These are phyloP conservation scores for Chaetodon auriga DNA, from an alignment of 2,113 vertebrate genomes.

Conservation along the genomic window DNA sequence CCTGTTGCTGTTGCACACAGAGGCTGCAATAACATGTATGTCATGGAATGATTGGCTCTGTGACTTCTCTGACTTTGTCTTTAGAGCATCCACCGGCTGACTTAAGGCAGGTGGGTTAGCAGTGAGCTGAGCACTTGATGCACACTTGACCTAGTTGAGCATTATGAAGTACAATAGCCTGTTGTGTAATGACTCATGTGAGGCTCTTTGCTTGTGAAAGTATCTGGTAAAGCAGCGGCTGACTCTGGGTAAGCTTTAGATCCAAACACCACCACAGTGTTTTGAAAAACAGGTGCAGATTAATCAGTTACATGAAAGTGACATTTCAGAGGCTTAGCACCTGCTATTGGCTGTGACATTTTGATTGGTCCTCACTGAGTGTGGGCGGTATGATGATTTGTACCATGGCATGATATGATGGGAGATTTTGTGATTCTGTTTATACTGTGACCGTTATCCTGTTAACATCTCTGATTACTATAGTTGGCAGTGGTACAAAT, in stretches of 20 bases:
- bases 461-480: constrained; percentile 16
- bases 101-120: background rate
- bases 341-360: background rate
- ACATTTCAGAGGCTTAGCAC: background rate
- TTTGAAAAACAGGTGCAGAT: background rate
- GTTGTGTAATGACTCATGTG: background rate
- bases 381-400: background rate
- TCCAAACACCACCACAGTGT: background rate
- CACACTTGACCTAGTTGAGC: background rate
- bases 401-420: no score
- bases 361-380: background rate
- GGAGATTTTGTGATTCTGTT: constrained; percentile 7
- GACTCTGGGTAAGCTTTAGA: background rate
- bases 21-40: no score
- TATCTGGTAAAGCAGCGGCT: background rate
- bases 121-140: background rate
- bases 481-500: constrained; percentile 14
- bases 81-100: background rate
- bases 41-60: no score
- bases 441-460: constrained; percentile 11
- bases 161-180: no score
- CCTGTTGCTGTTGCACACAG: no score
- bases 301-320: background rate
- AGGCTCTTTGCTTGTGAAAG: background rate
- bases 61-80: background rate